Conservation (phyloP, 2,797 vertebrate genomes). For the Sarcophilus harrisii region DNA sequence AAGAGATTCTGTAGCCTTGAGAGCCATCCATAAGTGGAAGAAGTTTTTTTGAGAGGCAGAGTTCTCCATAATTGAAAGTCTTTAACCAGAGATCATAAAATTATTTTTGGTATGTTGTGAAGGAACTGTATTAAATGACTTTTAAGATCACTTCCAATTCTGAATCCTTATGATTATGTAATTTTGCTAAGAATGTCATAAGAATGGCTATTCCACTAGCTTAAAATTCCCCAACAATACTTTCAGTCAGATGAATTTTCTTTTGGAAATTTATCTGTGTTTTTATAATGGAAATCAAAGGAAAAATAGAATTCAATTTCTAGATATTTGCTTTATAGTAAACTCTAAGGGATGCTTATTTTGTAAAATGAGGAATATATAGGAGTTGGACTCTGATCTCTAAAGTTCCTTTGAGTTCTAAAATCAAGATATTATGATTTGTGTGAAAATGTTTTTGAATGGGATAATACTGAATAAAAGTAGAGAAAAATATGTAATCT, state of each 20-base stretch:
- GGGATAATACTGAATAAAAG: conserved; percentile 10
- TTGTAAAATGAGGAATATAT: conserved; percentile 45
- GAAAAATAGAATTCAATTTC: conserved; percentile 43
- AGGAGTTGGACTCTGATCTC: not conserved
- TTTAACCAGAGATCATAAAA: not conserved
- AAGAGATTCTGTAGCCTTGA: not conserved
- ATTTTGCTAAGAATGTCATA: not conserved
- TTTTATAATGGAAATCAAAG: conserved; percentile 15
- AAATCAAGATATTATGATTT: not conserved
- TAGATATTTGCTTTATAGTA: conserved; percentile 25
- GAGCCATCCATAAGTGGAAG: not conserved
- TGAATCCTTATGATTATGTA: not conserved
- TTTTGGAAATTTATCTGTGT: not conserved
- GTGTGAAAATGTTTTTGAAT: not conserved
- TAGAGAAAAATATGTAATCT: not conserved
- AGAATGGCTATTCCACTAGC: not conserved
- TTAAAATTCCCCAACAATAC: conserved; percentile 1
- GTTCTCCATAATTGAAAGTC: not conserved
- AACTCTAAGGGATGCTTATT: conserved; percentile 8
- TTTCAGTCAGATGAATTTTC: conserved; percentile 37
- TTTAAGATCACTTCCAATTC: not conserved
- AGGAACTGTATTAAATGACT: not conserved
- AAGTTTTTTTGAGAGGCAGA: not conserved
- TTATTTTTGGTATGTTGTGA: not conserved
- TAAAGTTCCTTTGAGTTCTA: not conserved